A percentile compares a stretch with the other conserved stretches of the same genome.
phyloP scores from a whole-genome alignment of 1,140 invertebrate genomes.

The Mactra quadrangularis region DNA sequence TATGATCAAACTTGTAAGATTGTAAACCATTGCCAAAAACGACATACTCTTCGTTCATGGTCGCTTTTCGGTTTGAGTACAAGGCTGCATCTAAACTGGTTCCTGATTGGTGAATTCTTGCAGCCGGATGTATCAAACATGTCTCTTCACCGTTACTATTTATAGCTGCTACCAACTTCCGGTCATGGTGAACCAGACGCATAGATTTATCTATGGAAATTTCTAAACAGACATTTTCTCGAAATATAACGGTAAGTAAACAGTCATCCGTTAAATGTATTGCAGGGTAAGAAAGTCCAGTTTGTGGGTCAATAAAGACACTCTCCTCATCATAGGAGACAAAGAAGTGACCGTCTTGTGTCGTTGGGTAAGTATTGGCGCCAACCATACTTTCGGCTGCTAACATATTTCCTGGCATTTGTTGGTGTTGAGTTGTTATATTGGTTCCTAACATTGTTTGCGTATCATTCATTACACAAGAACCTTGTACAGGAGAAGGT shows the following conservation, averaged over 20 bases:
- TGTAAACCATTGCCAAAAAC: conserved; percentile 33
- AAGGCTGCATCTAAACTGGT: conserved; percentile 25
- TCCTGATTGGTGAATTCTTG: conserved; percentile 31
- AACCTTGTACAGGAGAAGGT: too few species aligned
- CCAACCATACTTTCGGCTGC: background rate
- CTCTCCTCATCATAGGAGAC: conserved; percentile 14
- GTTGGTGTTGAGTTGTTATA: background rate
- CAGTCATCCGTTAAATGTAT: conserved; percentile 30
- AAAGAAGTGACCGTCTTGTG: background rate
- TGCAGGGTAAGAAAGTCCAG: conserved; percentile 9
- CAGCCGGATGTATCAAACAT: conserved; percentile 38
- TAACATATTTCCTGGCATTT: background rate
- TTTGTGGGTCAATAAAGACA: conserved; percentile 14
- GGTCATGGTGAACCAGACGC: conserved; percentile 39
- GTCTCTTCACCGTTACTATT: background rate
- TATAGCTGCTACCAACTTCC: conserved; percentile 30
- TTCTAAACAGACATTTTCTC: conserved; percentile 30
- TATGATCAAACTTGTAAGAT: conserved; percentile 44
- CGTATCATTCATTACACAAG: background rate
- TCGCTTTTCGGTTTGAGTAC: conserved; percentile 9
- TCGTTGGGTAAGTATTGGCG: background rate
- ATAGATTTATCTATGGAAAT: conserved; percentile 23
- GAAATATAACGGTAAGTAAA: conserved; percentile 28
- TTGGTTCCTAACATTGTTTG: background rate
- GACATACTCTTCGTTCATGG: conserved; percentile 32